A percentile compares a stretch with the other conserved stretches of the same genome.
Conservation (phyloP, 2,113 vertebrate species). For the Mungos mungo region DNA sequence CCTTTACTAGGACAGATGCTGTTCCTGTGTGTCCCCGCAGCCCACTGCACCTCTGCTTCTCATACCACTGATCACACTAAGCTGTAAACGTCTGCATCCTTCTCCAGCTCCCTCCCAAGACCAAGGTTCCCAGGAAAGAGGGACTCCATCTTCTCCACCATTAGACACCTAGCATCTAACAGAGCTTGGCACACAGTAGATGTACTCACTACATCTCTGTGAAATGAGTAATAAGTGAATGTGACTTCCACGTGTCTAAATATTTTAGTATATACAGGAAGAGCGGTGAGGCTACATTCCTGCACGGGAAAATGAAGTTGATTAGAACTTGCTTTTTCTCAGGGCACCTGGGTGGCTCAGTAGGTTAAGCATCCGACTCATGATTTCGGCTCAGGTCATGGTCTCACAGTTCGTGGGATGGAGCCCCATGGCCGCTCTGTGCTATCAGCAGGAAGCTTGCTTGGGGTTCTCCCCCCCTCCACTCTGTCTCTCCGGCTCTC, state of each 20-base stretch:
- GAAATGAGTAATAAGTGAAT: too few relatives aligned
- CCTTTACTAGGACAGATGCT: background rate
- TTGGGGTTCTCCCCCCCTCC: too few relatives aligned
- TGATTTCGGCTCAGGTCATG: too few relatives aligned
- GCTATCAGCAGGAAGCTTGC: too few relatives aligned
- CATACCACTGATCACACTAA: background rate
- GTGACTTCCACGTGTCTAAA: background rate
- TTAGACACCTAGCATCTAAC: background rate
- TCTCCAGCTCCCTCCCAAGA: background rate
- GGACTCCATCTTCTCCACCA: background rate
- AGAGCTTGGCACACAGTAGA: background rate
- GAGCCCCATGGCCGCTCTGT: too few relatives aligned
- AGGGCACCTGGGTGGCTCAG: too few relatives aligned
- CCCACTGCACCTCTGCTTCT: background rate
- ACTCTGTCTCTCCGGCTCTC: too few relatives aligned
- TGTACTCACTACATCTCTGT: accelerated
- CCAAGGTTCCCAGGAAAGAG: background rate
- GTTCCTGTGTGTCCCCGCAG: background rate
- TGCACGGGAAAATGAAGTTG: accelerated
- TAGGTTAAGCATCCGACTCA: too few relatives aligned
- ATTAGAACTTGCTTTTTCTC: background rate
- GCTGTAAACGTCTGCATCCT: background rate
- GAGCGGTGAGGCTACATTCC: accelerated
- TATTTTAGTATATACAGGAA: background rate
- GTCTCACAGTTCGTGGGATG: too few relatives aligned